Conservation (phyloP, 1,140 invertebrate genomes). For the Agrypnia vestita region DNA sequence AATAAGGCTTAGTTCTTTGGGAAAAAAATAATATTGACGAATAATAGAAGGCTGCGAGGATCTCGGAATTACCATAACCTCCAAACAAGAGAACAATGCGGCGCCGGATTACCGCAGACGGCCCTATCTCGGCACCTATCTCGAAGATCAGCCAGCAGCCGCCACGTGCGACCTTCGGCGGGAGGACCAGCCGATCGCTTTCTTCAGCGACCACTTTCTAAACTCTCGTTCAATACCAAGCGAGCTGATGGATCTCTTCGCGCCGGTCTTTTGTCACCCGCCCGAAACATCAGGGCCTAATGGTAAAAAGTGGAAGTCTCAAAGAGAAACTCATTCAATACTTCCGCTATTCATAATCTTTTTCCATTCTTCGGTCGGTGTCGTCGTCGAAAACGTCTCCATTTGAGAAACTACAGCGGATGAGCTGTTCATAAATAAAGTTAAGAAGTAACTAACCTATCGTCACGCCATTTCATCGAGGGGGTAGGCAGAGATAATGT, state of each 20-base stretch:
- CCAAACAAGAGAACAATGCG: no score
- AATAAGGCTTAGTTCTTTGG: no score
- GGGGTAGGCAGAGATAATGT: no score
- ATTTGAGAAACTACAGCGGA: background rate
- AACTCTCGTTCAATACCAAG: no score
- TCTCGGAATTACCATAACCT: no score
- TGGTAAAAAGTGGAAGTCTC: background rate
- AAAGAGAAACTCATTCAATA: background rate
- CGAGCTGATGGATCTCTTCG: slow-evolving; percentile 35
- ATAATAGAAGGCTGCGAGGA: no score
- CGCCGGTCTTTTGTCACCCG: slow-evolving; percentile 40
- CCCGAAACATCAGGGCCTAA: slow-evolving; percentile 13
- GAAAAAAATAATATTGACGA: no score
- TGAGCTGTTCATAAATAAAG: background rate
- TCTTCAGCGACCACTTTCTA: no score
- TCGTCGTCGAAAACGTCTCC: background rate
- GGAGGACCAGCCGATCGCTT: slow-evolving; percentile 30
- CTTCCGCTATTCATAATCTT: no score
- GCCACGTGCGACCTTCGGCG: slow-evolving; percentile 30
- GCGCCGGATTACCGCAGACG: no score
- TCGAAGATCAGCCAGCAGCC: slow-evolving; percentile 1
- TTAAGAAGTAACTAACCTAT: no score
- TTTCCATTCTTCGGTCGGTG: background rate
- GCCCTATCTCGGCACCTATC: background rate
- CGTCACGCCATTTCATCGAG: no score